Conservation (phyloP, 2,797 vertebrate genomes). For the Smutsia temminckii region DNA sequence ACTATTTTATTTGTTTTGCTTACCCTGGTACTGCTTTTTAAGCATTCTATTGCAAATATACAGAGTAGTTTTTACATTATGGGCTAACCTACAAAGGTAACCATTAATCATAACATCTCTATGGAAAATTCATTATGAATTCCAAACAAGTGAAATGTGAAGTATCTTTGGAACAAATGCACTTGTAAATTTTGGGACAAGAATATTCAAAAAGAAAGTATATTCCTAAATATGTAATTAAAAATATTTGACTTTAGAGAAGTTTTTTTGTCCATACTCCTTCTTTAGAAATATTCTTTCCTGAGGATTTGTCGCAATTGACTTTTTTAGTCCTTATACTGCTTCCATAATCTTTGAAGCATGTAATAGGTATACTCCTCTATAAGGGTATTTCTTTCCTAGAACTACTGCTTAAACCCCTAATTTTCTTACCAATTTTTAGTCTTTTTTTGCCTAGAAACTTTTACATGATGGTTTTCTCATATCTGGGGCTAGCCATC, state of each 20-base stretch:
- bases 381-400: neutral
- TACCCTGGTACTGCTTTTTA: neutral
- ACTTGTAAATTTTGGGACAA: neutral
- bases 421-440: neutral
- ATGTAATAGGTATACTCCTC: neutral
- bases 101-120: neutral
- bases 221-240: neutral
- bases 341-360: neutral
- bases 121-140: neutral
- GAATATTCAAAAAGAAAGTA: neutral
- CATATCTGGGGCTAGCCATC: neutral
- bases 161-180: neutral
- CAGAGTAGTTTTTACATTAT: neutral
- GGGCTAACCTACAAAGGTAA: neutral
- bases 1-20: neutral
- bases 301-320: neutral
- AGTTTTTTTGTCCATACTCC: neutral
- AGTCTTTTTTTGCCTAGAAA: neutral
- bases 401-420: neutral
- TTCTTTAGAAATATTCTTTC: neutral
- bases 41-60: neutral
- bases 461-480: neutral
- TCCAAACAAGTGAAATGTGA: neutral
- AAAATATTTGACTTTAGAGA: neutral
- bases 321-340: neutral